Conservation (phyloP, 2,113 vertebrate genomes). For the Otis tarda region DNA sequence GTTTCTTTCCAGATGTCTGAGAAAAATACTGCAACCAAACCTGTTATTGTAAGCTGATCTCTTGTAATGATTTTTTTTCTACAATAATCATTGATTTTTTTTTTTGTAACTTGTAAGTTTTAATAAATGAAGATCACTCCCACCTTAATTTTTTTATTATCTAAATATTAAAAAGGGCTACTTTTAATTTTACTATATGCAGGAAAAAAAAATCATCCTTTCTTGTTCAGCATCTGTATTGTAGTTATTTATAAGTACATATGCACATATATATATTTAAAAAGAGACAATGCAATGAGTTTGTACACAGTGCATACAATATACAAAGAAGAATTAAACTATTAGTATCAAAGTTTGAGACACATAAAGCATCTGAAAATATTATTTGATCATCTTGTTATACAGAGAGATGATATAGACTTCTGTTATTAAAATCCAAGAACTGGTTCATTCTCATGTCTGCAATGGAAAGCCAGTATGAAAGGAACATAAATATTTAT, state of each 20-base stretch:
- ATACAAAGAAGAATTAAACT: not conserved
- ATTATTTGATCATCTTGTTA: not conserved
- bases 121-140: not conserved
- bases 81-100: not conserved
- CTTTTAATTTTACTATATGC: not conserved
- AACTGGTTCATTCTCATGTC: not conserved
- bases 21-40: not conserved
- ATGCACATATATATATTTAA: not conserved
- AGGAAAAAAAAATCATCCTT: not conserved
- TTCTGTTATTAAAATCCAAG: not conserved
- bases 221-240: not conserved
- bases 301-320: not conserved
- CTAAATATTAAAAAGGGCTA: not conserved
- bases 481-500: not conserved
- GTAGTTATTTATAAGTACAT: not conserved
- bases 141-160: not conserved
- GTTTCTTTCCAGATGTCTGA: not conserved
- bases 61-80: not conserved
- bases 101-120: not conserved
- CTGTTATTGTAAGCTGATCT: not conserved
- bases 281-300: not conserved
- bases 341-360: not conserved
- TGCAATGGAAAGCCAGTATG: not conserved
- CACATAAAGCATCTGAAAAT: not conserved
- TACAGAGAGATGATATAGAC: accelerated